Base-by-base conservation (phyloP, 2,888 invertebrate species). In the Pammene aurita region DNA sequence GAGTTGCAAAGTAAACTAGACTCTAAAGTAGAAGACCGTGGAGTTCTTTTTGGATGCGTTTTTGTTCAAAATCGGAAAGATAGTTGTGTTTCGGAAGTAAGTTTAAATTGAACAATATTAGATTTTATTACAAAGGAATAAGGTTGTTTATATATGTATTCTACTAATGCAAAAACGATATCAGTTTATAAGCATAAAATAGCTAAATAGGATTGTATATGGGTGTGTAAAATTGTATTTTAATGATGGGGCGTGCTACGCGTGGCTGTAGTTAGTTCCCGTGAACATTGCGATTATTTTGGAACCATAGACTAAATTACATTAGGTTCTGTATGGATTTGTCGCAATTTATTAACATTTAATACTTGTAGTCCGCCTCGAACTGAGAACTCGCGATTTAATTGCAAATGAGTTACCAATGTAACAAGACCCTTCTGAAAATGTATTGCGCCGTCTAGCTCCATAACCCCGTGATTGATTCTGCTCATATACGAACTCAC, bases 201-300 rank as follows among this genome's bases (percentile, higher is more conserved):
- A 84, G 84, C 86, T 87, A 88, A 88, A 88, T 86, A 87, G 82
- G 80, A 87, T 85, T 83, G 78, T 81, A 76, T 82, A 80, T 77
- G 82, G 80, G 84, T 83, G 81, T 83, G 77, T 76, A 74, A 79
- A 83, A 84, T 84, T 79, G 82, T 79, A 73, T 75, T 73, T 74
- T 76, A 80, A 83, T 84, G 79, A 74, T 73, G 80, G 88, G 92
- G 92, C 91, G 92, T 85, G 81, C 73, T 58, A 67, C 80, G 86
- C 89, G 92, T 89, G 92, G 61, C 79, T 73, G 75, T 83, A 75
- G 87, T 92, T 91, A 88, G 78, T 82, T 90, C 89, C 92, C 92
- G 90, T 91, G 90, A 89, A 86, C 76, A 73, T 73, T 78, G 77
- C 76, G 75, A 84, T 84, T 85, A 69, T 55, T 46, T 56, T 54